phyloP scores from a whole-genome alignment of 2,888 invertebrate genomes.

The Lasioglossum vierecki region DNA sequence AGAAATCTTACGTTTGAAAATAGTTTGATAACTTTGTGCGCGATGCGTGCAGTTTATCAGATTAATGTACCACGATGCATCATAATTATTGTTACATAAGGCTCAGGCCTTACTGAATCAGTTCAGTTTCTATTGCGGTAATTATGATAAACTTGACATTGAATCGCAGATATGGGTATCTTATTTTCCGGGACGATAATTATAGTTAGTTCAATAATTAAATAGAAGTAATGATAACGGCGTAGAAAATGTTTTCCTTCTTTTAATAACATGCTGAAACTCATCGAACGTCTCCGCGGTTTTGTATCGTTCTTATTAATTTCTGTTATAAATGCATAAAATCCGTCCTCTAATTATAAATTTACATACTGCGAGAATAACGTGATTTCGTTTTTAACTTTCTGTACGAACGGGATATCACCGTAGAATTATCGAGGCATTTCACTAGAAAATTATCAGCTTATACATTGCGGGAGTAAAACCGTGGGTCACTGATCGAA shows the following conservation, averaged over 20 bases:
- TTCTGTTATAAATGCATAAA: no score
- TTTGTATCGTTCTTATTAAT: no score
- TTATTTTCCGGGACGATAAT: not conserved
- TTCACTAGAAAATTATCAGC: not conserved
- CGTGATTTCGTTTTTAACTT: no score
- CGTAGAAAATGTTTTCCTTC: not conserved
- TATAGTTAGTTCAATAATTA: not conserved
- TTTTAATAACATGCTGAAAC: no score
- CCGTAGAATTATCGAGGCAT: not conserved
- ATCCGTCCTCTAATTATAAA: no score
- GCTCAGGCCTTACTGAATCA: not conserved
- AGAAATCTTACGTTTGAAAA: not conserved
- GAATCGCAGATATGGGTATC: not conserved
- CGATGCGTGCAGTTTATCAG: not conserved
- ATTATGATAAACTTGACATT: not conserved
- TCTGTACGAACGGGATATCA: no score
- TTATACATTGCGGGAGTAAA: not conserved
- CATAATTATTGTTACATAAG: not conserved
- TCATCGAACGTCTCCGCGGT: no score
- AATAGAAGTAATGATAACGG: not conserved
- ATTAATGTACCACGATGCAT: not conserved
- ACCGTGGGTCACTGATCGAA: not conserved
- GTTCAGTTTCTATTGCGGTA: not conserved
- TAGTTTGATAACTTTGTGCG: not conserved
- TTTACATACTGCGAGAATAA: no score